Percentiles rank a stretch among this genome's conserved stretches.
These are phyloP conservation scores for Plutomurus gul DNA, from an alignment of 1,140 invertebrate species.

Conservation along the genomic window DNA sequence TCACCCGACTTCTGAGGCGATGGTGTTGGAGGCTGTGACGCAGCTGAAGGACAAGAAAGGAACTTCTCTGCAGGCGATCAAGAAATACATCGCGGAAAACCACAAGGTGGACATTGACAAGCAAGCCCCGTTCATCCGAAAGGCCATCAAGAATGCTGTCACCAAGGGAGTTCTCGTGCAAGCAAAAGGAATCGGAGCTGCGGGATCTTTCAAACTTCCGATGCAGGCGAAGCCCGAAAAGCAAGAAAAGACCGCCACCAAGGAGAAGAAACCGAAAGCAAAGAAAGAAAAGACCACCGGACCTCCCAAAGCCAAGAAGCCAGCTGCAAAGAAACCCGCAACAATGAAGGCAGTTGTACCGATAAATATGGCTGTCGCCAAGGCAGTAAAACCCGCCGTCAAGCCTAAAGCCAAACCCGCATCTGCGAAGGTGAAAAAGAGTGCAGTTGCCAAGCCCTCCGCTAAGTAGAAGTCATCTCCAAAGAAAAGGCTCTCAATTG, in stretches of 20 bases:
- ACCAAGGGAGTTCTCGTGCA: slow-evolving; percentile 53
- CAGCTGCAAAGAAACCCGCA: slow-evolving; percentile 44
- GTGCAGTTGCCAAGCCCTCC: background rate
- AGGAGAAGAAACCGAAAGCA: slow-evolving; percentile 45
- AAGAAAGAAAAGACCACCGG: slow-evolving; percentile 42
- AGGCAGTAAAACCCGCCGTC: too few species aligned
- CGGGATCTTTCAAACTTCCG: slow-evolving; percentile 56
- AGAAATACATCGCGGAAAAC: too few species aligned
- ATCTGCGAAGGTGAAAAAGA: slow-evolving; percentile 7
- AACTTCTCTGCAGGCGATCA: too few species aligned
- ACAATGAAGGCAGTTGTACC: background rate
- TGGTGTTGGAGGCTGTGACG: slow-evolving; percentile 59
- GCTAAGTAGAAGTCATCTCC: too few species aligned
- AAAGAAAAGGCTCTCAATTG: too few species aligned
- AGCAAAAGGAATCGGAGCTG: slow-evolving; percentile 56
- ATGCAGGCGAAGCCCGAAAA: slow-evolving; percentile 52
- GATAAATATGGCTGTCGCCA: background rate
- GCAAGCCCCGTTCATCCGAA: slow-evolving; percentile 56
- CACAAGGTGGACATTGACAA: slow-evolving; percentile 57
- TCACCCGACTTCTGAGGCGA: slow-evolving; percentile 57
- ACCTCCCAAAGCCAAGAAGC: slow-evolving; percentile 20
- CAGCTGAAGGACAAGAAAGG: slow-evolving; percentile 53
- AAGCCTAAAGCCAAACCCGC: slow-evolving; percentile 7
- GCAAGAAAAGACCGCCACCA: slow-evolving; percentile 47
- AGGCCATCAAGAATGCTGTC: slow-evolving; percentile 62